Evolutionary conservation across 2,797 vertebrate genomes (phyloP), one percentile per base, ranked within the genome.

Genomic region (Hipposideros larvatus): DNA sequence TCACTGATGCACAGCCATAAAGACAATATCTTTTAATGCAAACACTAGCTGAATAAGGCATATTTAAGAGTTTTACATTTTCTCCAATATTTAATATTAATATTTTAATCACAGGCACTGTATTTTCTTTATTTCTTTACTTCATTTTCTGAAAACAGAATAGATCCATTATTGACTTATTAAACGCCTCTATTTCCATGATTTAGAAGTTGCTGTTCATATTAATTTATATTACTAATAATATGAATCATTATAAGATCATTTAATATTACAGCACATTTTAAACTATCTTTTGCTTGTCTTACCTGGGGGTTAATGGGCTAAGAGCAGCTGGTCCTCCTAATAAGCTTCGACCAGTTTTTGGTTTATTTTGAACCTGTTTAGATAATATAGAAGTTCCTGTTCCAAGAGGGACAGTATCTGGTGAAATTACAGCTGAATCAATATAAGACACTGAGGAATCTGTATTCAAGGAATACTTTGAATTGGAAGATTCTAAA

Each of bases 361-460:
- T 99, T 98, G 99, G 99, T 98, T 99, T 99, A 97, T 99, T 99
- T 98, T 99, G 99, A 96, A 98, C 98, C 98, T 99, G 99, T 98
- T 99, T 99, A 93, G 99, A 98, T 97, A 99, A 98, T 97, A 99
- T 98, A 71, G 99, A 98, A 97, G 99, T 98, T 94, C 99, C 99
- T 31, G 99, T 99, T 26, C 99, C 99, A 90, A 99, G 98, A 22
- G 99, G 98, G 97, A 99, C 98, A 4, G 99, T 98, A 96, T 99
- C 99, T 7, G 99, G 99, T 73, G 99, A 99, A 97, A 99, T 99
- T 89, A 99, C 99, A 84, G 99, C 99, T 0, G 99, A 99, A 98
- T 99, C 99, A 48, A 99, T 99, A 98, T 99, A 99, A 97, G 99
- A 99, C 98, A 99, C 98, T 0, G 99, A 99, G 92, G 99, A 99